phyloP scores from a whole-genome alignment of 2,113 vertebrate species.

The Lepus americanus region DNA sequence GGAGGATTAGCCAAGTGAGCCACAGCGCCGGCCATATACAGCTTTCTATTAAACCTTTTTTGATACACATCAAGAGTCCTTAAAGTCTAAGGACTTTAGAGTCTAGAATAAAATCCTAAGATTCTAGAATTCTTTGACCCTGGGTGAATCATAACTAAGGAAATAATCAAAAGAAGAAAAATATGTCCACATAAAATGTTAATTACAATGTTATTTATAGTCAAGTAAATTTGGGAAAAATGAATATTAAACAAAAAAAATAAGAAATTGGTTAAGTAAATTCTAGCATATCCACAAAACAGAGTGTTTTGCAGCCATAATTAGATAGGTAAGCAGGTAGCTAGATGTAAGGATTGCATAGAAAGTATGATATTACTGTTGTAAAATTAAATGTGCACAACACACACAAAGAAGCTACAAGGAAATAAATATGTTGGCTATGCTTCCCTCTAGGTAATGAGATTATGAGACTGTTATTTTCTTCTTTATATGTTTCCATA shows the following conservation, averaged over 20 bases:
- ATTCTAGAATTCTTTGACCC: background rate
- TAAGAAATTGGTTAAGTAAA: background rate
- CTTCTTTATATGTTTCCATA: background rate
- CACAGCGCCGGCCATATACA: background rate
- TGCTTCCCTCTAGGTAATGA: slow-evolving; percentile 4
- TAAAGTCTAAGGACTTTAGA: background rate
- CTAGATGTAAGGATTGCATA: background rate
- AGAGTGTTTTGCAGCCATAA: background rate
- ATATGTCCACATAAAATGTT: background rate
- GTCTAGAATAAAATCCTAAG: slow-evolving; percentile 3
- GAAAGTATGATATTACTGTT: background rate
- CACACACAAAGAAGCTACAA: background rate
- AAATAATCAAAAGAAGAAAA: background rate
- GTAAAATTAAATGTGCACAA: slow-evolving; percentile 19
- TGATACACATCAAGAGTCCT: background rate
- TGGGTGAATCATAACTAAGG: slow-evolving; percentile 28
- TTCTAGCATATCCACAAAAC: slow-evolving; percentile 11
- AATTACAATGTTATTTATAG: slow-evolving; percentile 3
- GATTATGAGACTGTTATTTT: background rate
- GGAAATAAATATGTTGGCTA: slow-evolving; percentile 10
- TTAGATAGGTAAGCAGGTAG: background rate
- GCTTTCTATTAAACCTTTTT: background rate
- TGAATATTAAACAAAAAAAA: slow-evolving; percentile 17
- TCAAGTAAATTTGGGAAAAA: background rate
- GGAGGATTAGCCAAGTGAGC: no score